Evolutionary conservation across 2,113 vertebrate species (phyloP).

Genomic region (Casuarius casuarius): DNA sequence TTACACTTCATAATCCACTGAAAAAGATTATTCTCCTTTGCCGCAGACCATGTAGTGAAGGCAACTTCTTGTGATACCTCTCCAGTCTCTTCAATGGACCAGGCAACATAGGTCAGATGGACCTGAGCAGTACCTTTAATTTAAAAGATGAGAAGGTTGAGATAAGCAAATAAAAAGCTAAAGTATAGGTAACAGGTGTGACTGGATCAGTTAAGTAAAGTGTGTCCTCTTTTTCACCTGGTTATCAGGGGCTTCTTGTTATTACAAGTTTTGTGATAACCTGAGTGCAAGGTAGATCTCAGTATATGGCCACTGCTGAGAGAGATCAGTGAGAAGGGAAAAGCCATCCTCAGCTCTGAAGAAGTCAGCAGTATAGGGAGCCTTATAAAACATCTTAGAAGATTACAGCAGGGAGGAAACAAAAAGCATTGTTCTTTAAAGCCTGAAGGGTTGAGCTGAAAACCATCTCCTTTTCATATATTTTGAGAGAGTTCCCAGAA

Average conservation of each 20-base stretch:
- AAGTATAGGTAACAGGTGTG: neutral
- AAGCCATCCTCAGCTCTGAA: neutral
- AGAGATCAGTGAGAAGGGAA: neutral
- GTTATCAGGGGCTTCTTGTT: neutral
- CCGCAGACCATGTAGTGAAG: neutral
- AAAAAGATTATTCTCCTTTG: neutral
- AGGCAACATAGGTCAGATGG: neutral
- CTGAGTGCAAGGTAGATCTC: neutral
- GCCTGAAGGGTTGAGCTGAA: neutral
- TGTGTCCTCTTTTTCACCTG: neutral
- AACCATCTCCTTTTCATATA: neutral
- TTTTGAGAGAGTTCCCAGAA: neutral
- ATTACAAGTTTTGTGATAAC: neutral
- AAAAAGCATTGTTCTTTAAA: neutral
- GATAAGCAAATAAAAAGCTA: neutral
- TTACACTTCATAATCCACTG: neutral
- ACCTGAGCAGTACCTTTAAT: neutral
- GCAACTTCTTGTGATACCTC: neutral
- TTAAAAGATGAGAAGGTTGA: neutral
- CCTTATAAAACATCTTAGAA: fast-evolving
- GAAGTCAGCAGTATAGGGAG: neutral
- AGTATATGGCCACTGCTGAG: neutral
- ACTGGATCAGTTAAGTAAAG: neutral
- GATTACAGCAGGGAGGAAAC: neutral
- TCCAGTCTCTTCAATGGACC: neutral